Conservation (phyloP, 1,140 invertebrate species). For the Eupeodes corollae region DNA sequence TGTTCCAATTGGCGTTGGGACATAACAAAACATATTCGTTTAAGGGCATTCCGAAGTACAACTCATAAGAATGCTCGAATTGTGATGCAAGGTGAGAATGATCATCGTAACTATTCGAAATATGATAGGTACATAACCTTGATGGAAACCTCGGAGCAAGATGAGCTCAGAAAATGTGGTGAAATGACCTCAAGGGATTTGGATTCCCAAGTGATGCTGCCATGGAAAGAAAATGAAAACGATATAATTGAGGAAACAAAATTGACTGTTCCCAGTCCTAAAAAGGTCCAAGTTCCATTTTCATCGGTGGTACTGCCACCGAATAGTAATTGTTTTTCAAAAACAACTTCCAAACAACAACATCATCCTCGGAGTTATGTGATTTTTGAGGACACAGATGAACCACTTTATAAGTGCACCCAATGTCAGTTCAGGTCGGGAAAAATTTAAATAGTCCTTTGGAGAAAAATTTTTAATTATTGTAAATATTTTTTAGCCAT, state of each 20-base stretch:
- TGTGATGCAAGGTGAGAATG: slow-evolving; percentile 82
- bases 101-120: slow-evolving; percentile 80
- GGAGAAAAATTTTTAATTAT: background rate
- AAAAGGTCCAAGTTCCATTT: slow-evolving; percentile 24
- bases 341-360: slow-evolving; percentile 1
- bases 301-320: slow-evolving; percentile 16
- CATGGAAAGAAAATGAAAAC: no score
- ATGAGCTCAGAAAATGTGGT: slow-evolving; percentile 35
- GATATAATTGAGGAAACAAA: no score
- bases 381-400: slow-evolving; percentile 35
- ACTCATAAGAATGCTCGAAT: slow-evolving; percentile 67
- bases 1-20: slow-evolving; percentile 93
- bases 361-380: background rate
- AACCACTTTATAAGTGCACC: slow-evolving; percentile 68
- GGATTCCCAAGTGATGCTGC: no score
- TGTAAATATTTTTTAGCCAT: slow-evolving; percentile 39
- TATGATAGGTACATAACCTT: slow-evolving; percentile 78
- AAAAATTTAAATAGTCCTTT: slow-evolving; percentile 1
- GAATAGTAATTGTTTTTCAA: slow-evolving; percentile 6
- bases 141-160: slow-evolving; percentile 43
- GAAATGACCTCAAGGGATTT: slow-evolving; percentile 35
- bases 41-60: slow-evolving; percentile 72
- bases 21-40: slow-evolving; percentile 88
- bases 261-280: slow-evolving; percentile 12
- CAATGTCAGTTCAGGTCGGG: slow-evolving; percentile 69